Conservation (phyloP, 2,888 invertebrate genomes). For the Allophyes oxyacanthae region DNA sequence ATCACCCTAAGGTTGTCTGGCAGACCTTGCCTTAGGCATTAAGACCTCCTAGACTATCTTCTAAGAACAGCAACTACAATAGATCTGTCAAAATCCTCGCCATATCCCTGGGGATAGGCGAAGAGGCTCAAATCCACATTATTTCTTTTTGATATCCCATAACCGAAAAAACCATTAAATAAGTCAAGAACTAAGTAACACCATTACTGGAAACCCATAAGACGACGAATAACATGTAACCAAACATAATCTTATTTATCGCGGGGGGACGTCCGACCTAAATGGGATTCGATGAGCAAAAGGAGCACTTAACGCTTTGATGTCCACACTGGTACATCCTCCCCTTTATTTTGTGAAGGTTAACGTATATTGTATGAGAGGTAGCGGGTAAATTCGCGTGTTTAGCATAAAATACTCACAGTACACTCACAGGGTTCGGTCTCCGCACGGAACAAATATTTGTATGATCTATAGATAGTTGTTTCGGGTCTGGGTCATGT, state of each 20-base stretch:
- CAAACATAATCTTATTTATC: conserved; percentile 87
- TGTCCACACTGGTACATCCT: conserved; percentile 79
- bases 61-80: too few relatives aligned
- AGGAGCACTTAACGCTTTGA: conserved; percentile 88
- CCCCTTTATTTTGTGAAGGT: conserved; percentile 64
- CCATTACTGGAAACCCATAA: conserved; percentile 63
- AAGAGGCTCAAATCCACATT: conserved; percentile 33
- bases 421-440: too few relatives aligned
- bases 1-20: too few relatives aligned
- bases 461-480: too few relatives aligned
- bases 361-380: background rate
- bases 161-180: conserved; percentile 50
- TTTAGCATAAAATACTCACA: too few relatives aligned
- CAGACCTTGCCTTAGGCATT: too few relatives aligned
- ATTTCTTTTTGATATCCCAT: conserved; percentile 46
- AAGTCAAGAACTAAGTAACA: conserved; percentile 54
- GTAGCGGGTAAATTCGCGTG: conserved; percentile 9
- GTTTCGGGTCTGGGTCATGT: too few relatives aligned
- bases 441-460: too few relatives aligned
- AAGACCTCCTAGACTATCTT: too few relatives aligned
- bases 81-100: background rate
- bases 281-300: conserved; percentile 81
- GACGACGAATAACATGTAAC: conserved; percentile 66
- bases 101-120: conserved; percentile 22
- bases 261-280: conserved; percentile 76